These are phyloP conservation scores for Sarcophaga peregrina DNA, from an alignment of 1,140 invertebrate species.

Conservation along the genomic window DNA sequence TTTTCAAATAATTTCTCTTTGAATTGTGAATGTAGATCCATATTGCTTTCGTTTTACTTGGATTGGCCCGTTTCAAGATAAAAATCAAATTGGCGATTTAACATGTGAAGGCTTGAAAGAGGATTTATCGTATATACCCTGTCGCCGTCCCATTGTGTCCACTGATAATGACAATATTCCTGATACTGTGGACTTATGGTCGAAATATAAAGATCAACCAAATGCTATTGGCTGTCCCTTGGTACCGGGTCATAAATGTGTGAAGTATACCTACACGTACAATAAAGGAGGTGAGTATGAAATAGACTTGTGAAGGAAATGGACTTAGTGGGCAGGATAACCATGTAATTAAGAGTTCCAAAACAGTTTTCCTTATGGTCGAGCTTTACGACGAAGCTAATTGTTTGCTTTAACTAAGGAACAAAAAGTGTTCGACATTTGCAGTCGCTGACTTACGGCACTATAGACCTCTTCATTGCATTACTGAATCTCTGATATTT, in stretches of 20 bases:
- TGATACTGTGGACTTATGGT: conserved; percentile 57
- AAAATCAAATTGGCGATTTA: conserved; percentile 51
- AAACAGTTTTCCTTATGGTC: no score
- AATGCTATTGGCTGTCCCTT: conserved; percentile 55
- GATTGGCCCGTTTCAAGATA: conserved; percentile 59
- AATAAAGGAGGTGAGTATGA: conserved; percentile 54
- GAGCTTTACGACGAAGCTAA: no score
- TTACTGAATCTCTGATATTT: no score
- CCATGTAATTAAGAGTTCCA: no score
- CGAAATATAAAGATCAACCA: conserved; percentile 49
- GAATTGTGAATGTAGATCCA: conserved; percentile 48
- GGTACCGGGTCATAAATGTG: conserved; percentile 54
- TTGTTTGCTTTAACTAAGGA: no score
- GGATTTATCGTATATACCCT: conserved; percentile 58
- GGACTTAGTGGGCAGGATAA: no score
- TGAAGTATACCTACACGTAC: conserved; percentile 63
- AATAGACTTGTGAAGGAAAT: no score
- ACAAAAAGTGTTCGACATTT: no score
- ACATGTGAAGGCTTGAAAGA: conserved; percentile 53
- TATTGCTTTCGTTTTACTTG: conserved; percentile 63
- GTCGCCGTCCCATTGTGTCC: conserved; percentile 54
- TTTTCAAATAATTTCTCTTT: not conserved
- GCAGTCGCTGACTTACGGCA: no score
- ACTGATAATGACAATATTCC: conserved; percentile 60
- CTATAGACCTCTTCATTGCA: no score